A percentile compares a stretch with the other conserved stretches of the same genome.
These are phyloP conservation scores for Epirrita christyi DNA, from an alignment of 2,888 invertebrate species.

Conservation along the genomic window DNA sequence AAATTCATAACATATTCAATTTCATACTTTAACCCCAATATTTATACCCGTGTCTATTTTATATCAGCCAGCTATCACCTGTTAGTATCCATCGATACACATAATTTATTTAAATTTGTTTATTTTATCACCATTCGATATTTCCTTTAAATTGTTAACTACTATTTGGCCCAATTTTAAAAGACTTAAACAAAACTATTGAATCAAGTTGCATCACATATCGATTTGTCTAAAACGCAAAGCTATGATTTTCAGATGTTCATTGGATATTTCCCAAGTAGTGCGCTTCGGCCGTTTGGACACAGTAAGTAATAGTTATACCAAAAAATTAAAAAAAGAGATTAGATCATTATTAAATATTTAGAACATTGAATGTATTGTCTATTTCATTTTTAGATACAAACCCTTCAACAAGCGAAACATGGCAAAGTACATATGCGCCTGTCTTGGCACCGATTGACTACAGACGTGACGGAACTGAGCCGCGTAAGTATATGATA, in stretches of 20 bases:
- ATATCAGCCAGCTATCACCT: too few relatives aligned
- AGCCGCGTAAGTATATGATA: constrained; percentile 86
- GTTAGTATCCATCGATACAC: too few relatives aligned
- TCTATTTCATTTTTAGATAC: constrained; percentile 88
- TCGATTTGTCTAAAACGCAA: background rate
- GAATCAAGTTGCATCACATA: background rate
- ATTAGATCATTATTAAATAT: background rate
- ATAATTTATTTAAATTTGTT: too few relatives aligned
- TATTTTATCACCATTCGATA: too few relatives aligned
- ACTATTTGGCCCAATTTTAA: too few relatives aligned
- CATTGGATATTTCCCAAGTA: constrained; percentile 77
- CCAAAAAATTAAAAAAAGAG: background rate
- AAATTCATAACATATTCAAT: too few relatives aligned
- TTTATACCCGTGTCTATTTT: too few relatives aligned
- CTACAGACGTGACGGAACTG: constrained; percentile 88
- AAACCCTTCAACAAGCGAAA: constrained; percentile 97
- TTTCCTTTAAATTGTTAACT: too few relatives aligned
- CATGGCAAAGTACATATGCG: constrained; percentile 97
- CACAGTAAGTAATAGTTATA: constrained; percentile 57
- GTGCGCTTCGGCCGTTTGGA: constrained; percentile 75
- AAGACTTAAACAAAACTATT: background rate
- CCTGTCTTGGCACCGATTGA: constrained; percentile 94
- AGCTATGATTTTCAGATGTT: constrained; percentile 60
- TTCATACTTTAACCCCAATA: too few relatives aligned
- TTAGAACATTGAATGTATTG: background rate